phyloP scores from a whole-genome alignment of 2,113 vertebrate genomes.

The Crocuta crocuta region DNA sequence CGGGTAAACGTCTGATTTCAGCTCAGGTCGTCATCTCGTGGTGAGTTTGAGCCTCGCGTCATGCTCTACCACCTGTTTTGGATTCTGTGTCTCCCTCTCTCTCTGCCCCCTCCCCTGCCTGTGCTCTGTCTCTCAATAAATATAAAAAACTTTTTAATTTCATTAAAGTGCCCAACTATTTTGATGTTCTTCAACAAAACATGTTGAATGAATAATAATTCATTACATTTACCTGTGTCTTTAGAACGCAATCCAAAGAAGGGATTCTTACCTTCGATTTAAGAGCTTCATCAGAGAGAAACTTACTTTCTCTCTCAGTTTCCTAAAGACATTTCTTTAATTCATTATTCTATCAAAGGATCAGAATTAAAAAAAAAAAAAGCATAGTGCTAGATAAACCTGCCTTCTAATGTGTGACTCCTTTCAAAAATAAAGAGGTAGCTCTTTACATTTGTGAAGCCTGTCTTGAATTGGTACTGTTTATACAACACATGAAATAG shows the following conservation, averaged over 20 bases:
- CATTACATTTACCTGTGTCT: not conserved
- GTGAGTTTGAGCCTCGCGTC: no score
- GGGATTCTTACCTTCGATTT: slow-evolving; percentile 87
- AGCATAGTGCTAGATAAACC: not conserved
- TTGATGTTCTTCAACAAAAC: slow-evolving; percentile 81
- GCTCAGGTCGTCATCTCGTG: no score
- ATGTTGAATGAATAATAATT: not conserved
- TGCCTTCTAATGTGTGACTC: not conserved
- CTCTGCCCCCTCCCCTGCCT: no score
- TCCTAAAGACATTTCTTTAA: slow-evolving; percentile 88
- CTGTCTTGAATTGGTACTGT: not conserved
- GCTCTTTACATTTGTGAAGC: not conserved
- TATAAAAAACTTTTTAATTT: no score
- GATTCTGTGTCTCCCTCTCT: no score
- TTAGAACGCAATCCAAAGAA: not conserved
- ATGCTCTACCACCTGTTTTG: no score
- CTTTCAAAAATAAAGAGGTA: not conserved
- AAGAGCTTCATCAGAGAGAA: slow-evolving; percentile 75
- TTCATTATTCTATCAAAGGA: slow-evolving; percentile 87
- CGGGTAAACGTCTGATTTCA: no score
- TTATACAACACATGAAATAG: not conserved
- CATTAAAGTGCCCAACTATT: slow-evolving; percentile 77
- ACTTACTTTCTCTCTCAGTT: slow-evolving; percentile 25
- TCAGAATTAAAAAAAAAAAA: not conserved
- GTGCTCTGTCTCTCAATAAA: no score